Percentiles rank a stretch among this genome's conserved stretches.
These are phyloP conservation scores for Pangasius mekongensis DNA, from an alignment of 2,797 vertebrate genomes.

Conservation along the genomic window DNA sequence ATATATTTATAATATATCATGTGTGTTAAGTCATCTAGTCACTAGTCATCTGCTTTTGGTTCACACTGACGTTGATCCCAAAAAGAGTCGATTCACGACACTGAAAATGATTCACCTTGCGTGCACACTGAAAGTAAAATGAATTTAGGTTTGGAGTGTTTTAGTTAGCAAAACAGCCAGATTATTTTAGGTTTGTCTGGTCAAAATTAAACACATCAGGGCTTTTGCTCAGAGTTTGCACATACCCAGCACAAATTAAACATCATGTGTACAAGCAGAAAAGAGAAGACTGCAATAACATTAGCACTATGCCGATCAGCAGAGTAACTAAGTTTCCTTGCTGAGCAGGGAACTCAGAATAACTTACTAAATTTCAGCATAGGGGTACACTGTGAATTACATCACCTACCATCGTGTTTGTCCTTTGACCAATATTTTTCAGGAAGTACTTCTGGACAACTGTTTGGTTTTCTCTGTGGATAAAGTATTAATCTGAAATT, in stretches of 20 bases:
- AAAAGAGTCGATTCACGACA: not conserved
- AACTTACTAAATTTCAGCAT: not conserved
- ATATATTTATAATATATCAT: too few relatives aligned
- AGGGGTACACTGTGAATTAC: not conserved
- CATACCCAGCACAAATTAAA: not conserved
- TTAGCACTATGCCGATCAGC: not conserved
- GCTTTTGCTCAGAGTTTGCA: not conserved
- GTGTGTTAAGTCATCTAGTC: not conserved
- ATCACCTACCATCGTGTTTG: constrained; percentile 58
- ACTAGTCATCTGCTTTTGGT: not conserved
- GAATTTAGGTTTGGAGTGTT: not conserved
- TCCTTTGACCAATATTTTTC: constrained; percentile 56
- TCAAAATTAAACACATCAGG: not conserved
- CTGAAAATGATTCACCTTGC: not conserved
- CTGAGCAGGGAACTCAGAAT: not conserved
- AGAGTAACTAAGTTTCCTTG: not conserved
- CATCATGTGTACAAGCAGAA: not conserved
- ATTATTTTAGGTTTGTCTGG: not conserved
- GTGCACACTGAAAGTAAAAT: not conserved
- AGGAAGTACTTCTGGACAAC: constrained; percentile 36
- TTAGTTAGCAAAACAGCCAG: not conserved
- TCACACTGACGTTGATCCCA: not conserved
- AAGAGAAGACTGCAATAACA: not conserved
- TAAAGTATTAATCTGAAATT: constrained; percentile 15
- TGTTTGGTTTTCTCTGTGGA: constrained; percentile 56